Percentiles rank a stretch among this genome's conserved stretches.
These are phyloP conservation scores for Anthoptus insignis DNA, from an alignment of 2,888 invertebrate genomes.

Conservation along the genomic window DNA sequence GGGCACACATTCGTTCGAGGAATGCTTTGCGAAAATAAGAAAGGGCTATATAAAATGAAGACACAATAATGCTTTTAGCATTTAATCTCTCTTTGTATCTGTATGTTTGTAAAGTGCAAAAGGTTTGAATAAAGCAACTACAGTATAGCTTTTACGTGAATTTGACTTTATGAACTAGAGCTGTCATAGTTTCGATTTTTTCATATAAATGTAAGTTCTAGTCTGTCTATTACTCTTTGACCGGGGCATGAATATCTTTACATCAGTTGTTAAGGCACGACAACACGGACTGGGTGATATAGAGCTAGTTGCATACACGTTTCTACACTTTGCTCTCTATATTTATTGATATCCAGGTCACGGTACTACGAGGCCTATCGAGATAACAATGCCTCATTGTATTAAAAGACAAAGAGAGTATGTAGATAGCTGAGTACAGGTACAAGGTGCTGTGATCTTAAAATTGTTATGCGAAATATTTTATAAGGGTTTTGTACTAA, in stretches of 20 bases:
- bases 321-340: conserved; percentile 37
- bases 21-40: too few species aligned
- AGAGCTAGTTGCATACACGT: conserved; percentile 35
- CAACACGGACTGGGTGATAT: conserved; percentile 34
- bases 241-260: conserved; percentile 5
- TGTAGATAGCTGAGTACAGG: conserved; percentile 26
- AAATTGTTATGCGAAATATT: conserved; percentile 14
- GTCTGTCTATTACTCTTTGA: neutral
- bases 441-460: conserved; percentile 11
- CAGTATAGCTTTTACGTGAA: too few species aligned
- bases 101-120: too few species aligned
- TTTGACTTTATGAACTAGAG: too few species aligned
- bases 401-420: conserved; percentile 32
- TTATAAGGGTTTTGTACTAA: too few species aligned
- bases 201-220: neutral
- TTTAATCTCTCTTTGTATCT: too few species aligned
- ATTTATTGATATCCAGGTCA: conserved; percentile 41
- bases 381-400: conserved; percentile 39
- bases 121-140: too few species aligned
- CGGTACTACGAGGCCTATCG: conserved; percentile 34
- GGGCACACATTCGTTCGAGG: too few species aligned
- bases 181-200: too few species aligned
- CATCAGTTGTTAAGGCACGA: conserved; percentile 28
- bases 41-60: too few species aligned
- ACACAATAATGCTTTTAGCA: too few species aligned